Evolutionary conservation across 2,888 invertebrate species (phyloP).

Genomic region (Xestoiulus laeticollis): DNA sequence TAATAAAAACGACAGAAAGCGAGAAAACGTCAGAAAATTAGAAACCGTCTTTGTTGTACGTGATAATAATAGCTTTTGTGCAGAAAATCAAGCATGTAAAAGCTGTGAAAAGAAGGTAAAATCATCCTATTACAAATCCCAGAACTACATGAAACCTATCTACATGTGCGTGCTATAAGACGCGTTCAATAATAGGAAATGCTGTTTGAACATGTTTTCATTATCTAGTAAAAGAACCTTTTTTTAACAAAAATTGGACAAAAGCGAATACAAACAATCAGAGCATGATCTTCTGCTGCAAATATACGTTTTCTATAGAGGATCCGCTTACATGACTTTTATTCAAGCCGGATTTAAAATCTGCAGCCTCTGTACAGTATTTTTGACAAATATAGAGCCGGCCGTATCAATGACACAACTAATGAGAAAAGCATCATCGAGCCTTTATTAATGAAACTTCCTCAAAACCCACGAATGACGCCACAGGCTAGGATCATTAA

Average conservation of each 20-base stretch:
- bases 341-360: background rate
- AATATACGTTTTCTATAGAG: constrained; percentile 8
- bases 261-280: constrained; percentile 14
- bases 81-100: background rate
- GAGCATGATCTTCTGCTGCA: background rate
- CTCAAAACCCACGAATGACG: background rate
- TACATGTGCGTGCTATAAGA: background rate
- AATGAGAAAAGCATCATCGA: background rate
- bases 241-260: background rate
- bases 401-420: background rate
- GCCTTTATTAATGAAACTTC: background rate
- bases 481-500: background rate
- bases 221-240: constrained; percentile 1
- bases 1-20: constrained; percentile 21
- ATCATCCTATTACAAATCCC: background rate
- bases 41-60: constrained; percentile 17
- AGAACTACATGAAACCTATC: background rate
- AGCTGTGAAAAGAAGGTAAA: background rate
- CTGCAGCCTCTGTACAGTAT: background rate
- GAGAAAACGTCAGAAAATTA: constrained; percentile 33
- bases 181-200: background rate
- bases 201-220: constrained; percentile 27
- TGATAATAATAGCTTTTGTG: constrained; percentile 13
- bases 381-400: background rate
- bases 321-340: background rate